Conservation (phyloP, 2,797 vertebrate genomes). For the Liparis tanakae region DNA sequence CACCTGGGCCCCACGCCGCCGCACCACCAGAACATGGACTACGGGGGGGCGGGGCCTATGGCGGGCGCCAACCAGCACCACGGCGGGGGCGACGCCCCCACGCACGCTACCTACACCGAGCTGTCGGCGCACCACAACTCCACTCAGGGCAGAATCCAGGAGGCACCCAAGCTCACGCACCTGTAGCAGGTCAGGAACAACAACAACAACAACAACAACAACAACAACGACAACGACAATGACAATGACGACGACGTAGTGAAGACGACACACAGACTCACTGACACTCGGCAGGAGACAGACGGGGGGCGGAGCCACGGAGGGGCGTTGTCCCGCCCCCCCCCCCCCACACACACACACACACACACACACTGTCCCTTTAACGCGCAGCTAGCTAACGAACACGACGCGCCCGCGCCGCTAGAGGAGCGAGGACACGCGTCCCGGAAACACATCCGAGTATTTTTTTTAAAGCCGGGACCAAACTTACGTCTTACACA, state of each 20-base stretch:
- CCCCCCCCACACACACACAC: not conserved
- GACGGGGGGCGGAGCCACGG: slow-evolving; percentile 20
- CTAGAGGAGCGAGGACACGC: no score
- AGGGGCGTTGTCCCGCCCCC: slow-evolving; percentile 10
- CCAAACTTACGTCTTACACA: slow-evolving; percentile 12
- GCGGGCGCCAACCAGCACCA: slow-evolving; percentile 91
- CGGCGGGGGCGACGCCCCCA: slow-evolving; percentile 84
- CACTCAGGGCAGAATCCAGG: slow-evolving; percentile 99
- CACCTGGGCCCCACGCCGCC: slow-evolving; percentile 92
- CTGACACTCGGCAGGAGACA: slow-evolving; percentile 52
- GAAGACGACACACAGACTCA: slow-evolving; percentile 59
- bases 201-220: slow-evolving; percentile 29
- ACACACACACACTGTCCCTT: slow-evolving; percentile 6
- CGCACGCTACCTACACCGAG: slow-evolving; percentile 90
- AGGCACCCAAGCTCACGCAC: slow-evolving; percentile 99
- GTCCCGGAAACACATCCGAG: not conserved
- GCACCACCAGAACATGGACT: slow-evolving; percentile 93
- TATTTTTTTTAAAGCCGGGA: slow-evolving; percentile 13
- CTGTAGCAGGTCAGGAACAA: slow-evolving; percentile 90
- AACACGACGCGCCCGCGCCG: no score
- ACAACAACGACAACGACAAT: slow-evolving; percentile 50
- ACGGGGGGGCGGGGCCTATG: slow-evolving; percentile 89
- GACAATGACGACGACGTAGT: slow-evolving; percentile 58
- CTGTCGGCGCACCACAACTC: slow-evolving; percentile 93
- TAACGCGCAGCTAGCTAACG: slow-evolving; percentile 10